Conservation (phyloP, 2,797 vertebrate species). For the Molossus molossus region DNA sequence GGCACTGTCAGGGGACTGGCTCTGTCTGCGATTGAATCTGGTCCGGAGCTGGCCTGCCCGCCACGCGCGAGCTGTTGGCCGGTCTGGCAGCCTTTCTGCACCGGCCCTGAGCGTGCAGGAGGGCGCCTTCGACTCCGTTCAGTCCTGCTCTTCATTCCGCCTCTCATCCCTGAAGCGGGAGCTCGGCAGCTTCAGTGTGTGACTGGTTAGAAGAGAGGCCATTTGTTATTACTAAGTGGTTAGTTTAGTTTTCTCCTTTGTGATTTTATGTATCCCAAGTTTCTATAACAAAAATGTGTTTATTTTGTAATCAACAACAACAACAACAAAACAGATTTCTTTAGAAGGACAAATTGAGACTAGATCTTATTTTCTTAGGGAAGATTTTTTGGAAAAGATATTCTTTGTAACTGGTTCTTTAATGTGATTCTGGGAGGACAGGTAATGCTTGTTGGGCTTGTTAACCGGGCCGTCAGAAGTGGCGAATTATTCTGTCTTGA, state of each 20-base stretch:
- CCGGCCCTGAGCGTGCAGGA: not conserved
- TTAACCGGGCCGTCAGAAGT: not conserved
- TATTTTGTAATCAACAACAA: not conserved
- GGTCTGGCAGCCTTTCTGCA: constrained; percentile 70
- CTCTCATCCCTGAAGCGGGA: not conserved
- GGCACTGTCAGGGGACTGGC: not conserved
- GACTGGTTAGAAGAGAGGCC: not conserved
- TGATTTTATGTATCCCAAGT: not conserved
- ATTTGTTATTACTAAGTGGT: not conserved
- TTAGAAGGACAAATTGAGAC: not conserved
- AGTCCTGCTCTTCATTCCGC: constrained; percentile 36
- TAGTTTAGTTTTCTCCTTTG: not conserved
- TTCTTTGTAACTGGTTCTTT: not conserved
- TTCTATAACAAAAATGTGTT: not conserved
- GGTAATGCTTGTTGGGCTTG: not conserved
- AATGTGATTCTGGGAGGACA: constrained; percentile 1
- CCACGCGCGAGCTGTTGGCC: not conserved
- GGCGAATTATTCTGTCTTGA: not conserved
- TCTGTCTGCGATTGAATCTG: not conserved
- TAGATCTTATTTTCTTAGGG: not conserved
- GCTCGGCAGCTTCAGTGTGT: not conserved
- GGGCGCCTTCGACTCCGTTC: constrained; percentile 68
- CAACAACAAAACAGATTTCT: not conserved
- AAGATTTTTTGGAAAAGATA: not conserved
- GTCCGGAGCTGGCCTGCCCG: not conserved